Base-by-base conservation (phyloP, 2,797 vertebrate species). In the Sciurus carolinensis region DNA sequence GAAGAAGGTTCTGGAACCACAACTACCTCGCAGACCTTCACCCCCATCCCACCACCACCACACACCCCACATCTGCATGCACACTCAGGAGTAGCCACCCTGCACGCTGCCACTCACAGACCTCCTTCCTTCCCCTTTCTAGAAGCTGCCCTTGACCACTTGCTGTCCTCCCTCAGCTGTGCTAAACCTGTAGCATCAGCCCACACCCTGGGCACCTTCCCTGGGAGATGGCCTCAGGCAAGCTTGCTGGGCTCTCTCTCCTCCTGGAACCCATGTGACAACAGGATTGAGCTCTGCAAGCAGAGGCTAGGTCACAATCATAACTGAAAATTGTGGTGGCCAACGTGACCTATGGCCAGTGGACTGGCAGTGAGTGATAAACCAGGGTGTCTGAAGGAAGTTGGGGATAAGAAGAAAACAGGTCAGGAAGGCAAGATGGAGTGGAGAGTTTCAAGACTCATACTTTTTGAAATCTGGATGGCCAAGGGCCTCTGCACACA, bases 51-150 rank as follows among this genome's bases (percentile, higher is more conserved):
- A 62, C 1, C 9, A 30, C 33, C 33, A 42, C 0, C 0, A 10
- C 0, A 6, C 0, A 1, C 28, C 18, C 79, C 77, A 62, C 15
- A 18, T 7, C 47, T 36, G 5, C 26, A 18, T 52, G 9, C 30
- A n/a, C 18, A 20, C 10, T 15, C 17, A 15, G 50, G 71, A 59
- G 15, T 6, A 1, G 20, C 10, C 7, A 0, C 77, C 28, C 20
- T 54, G 54, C 8, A 54, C 0, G 0, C 36, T 7, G 30, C 17
- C 11, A 0, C 0, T n/a, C 20, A 3, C 4, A 17, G 12, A 17
- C 7, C 12, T 2, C 15, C 39, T 69, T 26, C 57, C 47, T 28
- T 28, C 18, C 1, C 3, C 50, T 80, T 11, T 73, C 66, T 30
- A 1, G 11, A 12, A 30, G 28, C 22, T 72, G 67, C 33, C 33